Conservation (phyloP, 2,888 invertebrate genomes). For the Phengaris alcon region DNA sequence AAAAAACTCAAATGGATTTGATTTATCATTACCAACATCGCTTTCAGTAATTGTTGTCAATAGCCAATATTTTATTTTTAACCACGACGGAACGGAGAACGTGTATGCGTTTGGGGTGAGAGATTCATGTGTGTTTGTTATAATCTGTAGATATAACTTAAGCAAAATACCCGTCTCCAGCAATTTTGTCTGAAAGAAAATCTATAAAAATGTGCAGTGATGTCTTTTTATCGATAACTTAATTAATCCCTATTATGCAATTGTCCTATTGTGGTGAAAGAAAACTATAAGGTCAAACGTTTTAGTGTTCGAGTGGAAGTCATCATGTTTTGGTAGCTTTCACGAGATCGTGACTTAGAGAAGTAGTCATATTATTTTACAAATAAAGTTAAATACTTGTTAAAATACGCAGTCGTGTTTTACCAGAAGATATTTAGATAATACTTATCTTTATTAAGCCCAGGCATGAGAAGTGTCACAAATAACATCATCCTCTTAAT, state of each 20-base stretch:
- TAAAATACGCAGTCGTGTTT: background rate
- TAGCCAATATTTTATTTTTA: too few species aligned
- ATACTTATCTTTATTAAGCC: background rate
- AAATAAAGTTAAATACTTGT: background rate
- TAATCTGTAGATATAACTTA: too few species aligned
- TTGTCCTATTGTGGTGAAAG: constrained; percentile 61
- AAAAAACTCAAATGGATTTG: too few species aligned
- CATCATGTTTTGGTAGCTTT: constrained; percentile 67
- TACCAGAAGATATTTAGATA: background rate
- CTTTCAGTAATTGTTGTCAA: too few species aligned
- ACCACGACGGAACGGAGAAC: too few species aligned
- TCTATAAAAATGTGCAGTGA: background rate
- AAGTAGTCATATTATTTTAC: background rate
- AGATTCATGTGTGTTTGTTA: too few species aligned
- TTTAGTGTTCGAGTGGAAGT: constrained; percentile 72
- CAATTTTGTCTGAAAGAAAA: too few species aligned
- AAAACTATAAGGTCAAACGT: constrained; percentile 61
- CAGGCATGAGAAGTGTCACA: background rate
- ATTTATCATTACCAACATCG: too few species aligned
- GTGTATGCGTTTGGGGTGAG: too few species aligned
- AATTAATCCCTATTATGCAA: constrained; percentile 42
- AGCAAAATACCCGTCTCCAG: too few species aligned
- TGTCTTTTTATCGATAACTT: background rate
- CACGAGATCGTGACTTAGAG: constrained; percentile 52
- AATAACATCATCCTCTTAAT: background rate